These are phyloP conservation scores for Orthonychiurus folsomi DNA, from an alignment of 2,888 invertebrate genomes.

Conservation along the genomic window DNA sequence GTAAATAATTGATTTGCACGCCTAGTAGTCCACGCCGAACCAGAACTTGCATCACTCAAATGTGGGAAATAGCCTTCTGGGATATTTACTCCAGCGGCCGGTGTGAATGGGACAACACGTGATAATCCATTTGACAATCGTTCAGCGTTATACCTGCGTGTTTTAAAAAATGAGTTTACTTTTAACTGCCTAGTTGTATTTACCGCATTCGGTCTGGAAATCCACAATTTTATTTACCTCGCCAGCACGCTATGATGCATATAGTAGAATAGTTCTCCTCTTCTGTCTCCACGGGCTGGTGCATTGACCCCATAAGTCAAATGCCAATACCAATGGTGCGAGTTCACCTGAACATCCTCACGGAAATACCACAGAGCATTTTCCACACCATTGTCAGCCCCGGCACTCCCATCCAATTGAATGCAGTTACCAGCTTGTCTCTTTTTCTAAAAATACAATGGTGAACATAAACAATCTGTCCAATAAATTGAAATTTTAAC, in stretches of 20 bases:
- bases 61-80: slow-evolving; percentile 22
- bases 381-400: slow-evolving; percentile 10
- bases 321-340: slow-evolving; percentile 14
- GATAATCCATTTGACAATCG: slow-evolving; percentile 25
- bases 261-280: slow-evolving; percentile 73
- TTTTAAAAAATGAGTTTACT: background rate
- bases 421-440: slow-evolving; percentile 5
- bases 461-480: too few relatives aligned
- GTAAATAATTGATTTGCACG: background rate
- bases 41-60: slow-evolving; percentile 24
- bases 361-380: slow-evolving; percentile 11
- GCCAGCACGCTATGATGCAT: slow-evolving; percentile 59
- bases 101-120: slow-evolving; percentile 11
- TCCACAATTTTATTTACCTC: slow-evolving; percentile 48
- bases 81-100: slow-evolving; percentile 12
- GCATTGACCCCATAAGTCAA: slow-evolving; percentile 40
- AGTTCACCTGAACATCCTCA: slow-evolving; percentile 4
- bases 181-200: background rate
- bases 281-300: slow-evolving; percentile 54
- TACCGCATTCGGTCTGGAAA: background rate
- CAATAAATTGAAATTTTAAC: too few relatives aligned
- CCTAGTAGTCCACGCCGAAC: slow-evolving; percentile 23
- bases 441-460: background rate
- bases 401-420: slow-evolving; percentile 3
- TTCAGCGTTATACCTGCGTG: slow-evolving; percentile 30